Percentiles rank a stretch among this genome's conserved stretches.
Evolutionary conservation across 2,113 vertebrate species (phyloP).

Genomic region (Anas platyrhynchos): DNA sequence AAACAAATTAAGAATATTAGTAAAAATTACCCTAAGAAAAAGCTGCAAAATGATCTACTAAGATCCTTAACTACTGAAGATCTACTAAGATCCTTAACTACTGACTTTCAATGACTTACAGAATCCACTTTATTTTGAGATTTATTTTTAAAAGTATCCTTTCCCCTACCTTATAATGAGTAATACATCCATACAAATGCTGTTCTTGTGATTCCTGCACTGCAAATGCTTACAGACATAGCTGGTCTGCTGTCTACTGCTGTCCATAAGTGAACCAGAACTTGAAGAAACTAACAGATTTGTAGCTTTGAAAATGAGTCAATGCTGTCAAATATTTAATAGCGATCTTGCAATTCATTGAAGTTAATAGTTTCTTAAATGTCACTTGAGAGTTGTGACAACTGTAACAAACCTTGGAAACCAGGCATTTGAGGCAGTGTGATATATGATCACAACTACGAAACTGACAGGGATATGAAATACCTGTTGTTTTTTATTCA

Average conservation of each 20-base stretch:
- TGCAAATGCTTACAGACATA: background rate
- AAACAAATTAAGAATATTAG: background rate
- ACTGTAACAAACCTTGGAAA: constrained; percentile 46
- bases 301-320: constrained; percentile 1
- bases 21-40: background rate
- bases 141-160: background rate
- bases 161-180: background rate
- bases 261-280: background rate
- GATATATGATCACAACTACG: background rate
- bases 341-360: constrained; percentile 50
- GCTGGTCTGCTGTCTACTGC: background rate
- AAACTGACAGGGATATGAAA: background rate
- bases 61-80: rapidly evolving
- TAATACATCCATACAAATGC: background rate
- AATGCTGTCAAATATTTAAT: constrained; percentile 20
- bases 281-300: constrained; percentile 34
- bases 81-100: background rate
- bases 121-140: background rate
- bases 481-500: background rate
- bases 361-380: constrained; percentile 49
- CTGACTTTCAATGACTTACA: background rate
- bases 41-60: background rate
- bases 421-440: constrained; percentile 37
- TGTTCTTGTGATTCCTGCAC: background rate
- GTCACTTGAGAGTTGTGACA: constrained; percentile 7